Base-by-base conservation (phyloP, 2,797 vertebrate species). In the Sebastes trivittatus region DNA sequence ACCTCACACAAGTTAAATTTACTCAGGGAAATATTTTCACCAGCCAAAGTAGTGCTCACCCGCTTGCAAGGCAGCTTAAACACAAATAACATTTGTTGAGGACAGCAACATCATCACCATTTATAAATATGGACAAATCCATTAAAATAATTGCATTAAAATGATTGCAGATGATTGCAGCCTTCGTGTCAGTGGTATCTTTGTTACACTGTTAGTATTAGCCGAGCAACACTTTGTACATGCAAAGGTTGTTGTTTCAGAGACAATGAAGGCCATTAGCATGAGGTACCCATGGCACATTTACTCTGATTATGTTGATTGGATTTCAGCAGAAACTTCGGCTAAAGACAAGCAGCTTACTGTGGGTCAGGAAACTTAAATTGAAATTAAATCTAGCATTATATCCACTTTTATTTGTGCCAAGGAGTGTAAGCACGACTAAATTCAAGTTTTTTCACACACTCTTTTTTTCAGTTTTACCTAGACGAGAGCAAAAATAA, bases 61-160 rank as follows among this genome's bases (percentile, higher is more conserved):
- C 2, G 14, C 22, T 34, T 58, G 10, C 29, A 1, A 30, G 6
- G 52, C 63, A 25, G 61, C 75, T 78, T 78, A 75, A 72, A 63
- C 29, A 56, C 6, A 46, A 46, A 46, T 78, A 81, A 75, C 60
- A 61, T 61, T 74, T 74, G 54, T 62, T 46, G 30, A 54, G 18
- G 72, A 68, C 27, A 63, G 62, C 55, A 75, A 72, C 83, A 82
- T 82, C 49, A 72, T 85, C 73, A 78, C 30, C 49, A 72, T 81
- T 67, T 62, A 78, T 75, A 78, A 71, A 74, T 81, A 81, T 75
- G 67, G 55, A 75, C 72, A 72, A 72, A 75, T 76, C 34, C 22
- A 73, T 82, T 82, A 42, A 61, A 67, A 62, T 82, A 72, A 77
- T 82, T 62, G 22, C 56, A 77, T 77, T 72, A 66, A 71, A 81